phyloP scores from a whole-genome alignment of 1,140 invertebrate genomes.

The Pseudomyrmex cubaensis region DNA sequence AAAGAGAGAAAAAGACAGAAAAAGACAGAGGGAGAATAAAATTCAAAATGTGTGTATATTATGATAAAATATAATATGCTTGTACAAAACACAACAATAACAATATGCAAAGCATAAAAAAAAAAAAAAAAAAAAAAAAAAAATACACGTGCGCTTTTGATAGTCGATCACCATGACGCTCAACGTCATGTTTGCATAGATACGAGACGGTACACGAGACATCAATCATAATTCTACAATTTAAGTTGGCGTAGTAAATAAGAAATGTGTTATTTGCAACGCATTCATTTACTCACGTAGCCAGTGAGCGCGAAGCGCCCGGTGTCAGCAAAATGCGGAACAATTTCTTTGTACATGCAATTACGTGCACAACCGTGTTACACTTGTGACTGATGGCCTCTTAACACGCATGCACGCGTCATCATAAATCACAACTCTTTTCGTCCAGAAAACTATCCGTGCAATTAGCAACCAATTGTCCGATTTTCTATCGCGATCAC shows the following conservation, averaged over 20 bases:
- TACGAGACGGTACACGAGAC: not conserved
- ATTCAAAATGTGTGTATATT: not conserved
- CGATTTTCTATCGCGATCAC: not conserved
- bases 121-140: not conserved
- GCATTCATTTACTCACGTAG: not conserved
- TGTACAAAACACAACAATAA: not conserved
- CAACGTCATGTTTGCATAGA: not conserved
- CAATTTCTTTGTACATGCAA: conserved; percentile 43
- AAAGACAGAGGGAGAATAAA: not conserved
- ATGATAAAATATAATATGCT: conserved; percentile 10
- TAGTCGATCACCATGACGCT: conserved; percentile 15
- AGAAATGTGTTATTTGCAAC: conserved; percentile 21
- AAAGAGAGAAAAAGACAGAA: not conserved
- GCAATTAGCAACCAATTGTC: not conserved
- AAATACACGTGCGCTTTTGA: not conserved
- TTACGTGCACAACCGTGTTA: conserved; percentile 30
- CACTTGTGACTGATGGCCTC: not conserved
- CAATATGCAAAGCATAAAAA: not conserved
- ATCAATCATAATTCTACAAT: conserved; percentile 42
- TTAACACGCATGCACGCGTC: conserved; percentile 20
- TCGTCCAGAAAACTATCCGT: not conserved
- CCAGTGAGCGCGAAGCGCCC: conserved; percentile 16
- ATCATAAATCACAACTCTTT: not conserved
- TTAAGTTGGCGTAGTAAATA: conserved; percentile 10
- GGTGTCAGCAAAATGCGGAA: conserved; percentile 52